Conservation (phyloP, 1,140 invertebrate genomes). For the Macrostomum lignano region DNA sequence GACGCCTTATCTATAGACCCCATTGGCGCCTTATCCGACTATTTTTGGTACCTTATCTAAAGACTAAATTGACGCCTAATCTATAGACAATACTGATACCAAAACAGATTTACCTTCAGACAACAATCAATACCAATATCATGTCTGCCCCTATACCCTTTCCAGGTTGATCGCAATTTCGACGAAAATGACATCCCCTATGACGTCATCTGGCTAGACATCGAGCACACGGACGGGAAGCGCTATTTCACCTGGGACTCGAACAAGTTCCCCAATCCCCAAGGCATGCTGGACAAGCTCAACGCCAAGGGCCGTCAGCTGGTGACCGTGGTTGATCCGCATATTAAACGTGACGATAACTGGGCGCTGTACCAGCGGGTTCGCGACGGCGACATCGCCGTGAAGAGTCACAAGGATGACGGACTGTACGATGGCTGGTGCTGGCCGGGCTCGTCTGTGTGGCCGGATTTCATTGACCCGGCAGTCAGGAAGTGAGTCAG, state of each 20-base stretch:
- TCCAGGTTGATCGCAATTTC: conserved; percentile 30
- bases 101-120: too few species aligned
- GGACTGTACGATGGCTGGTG: conserved; percentile 79
- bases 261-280: conserved; percentile 54
- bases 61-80: too few species aligned
- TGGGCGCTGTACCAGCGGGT: conserved; percentile 66
- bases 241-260: conserved; percentile 86
- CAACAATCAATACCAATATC: too few species aligned
- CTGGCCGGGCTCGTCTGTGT: conserved; percentile 75
- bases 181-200: conserved; percentile 69
- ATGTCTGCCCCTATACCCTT: too few species aligned
- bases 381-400: conserved; percentile 17
- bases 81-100: too few species aligned
- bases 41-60: too few species aligned
- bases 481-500: conserved; percentile 38
- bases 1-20: too few species aligned
- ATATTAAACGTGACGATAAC: conserved; percentile 62
- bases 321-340: conserved; percentile 85
- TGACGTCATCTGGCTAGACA: conserved; percentile 90
- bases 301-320: conserved; percentile 63
- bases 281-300: conserved; percentile 66
- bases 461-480: conserved; percentile 72
- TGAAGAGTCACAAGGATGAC: conserved; percentile 25
- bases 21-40: too few species aligned
- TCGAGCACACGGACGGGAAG: conserved; percentile 87